phyloP scores from a whole-genome alignment of 2,888 invertebrate genomes.

The Strigamia maritima region DNA sequence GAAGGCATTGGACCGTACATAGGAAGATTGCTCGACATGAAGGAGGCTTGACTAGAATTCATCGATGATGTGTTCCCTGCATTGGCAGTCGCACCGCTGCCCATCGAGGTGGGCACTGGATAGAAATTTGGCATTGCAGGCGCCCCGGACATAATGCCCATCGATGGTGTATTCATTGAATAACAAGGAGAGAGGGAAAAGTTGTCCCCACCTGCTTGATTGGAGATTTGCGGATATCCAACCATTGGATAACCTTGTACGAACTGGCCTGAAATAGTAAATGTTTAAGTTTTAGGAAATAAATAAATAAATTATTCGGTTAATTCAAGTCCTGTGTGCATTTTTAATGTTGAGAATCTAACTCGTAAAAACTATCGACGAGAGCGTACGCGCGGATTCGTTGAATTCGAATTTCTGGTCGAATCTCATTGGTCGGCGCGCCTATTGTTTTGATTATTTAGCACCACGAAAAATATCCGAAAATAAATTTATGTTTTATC shows the following conservation, averaged over 20 bases:
- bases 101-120: neutral
- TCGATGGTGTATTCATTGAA: slow-evolving; percentile 19
- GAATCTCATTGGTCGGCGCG: too few relatives aligned
- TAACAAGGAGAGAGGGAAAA: slow-evolving; percentile 33
- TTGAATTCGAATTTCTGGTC: too few relatives aligned
- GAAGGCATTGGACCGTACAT: slow-evolving; percentile 37
- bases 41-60: slow-evolving; percentile 38
- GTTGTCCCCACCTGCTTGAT: slow-evolving; percentile 36
- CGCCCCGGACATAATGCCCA: slow-evolving; percentile 32
- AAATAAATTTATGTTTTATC: too few relatives aligned
- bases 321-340: too few relatives aligned
- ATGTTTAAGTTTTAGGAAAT: too few relatives aligned
- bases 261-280: slow-evolving; percentile 34
- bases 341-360: too few relatives aligned
- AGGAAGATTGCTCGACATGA: slow-evolving; percentile 24
- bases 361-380: too few relatives aligned
- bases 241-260: slow-evolving; percentile 35
- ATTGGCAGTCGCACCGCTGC: slow-evolving; percentile 17
- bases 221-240: slow-evolving; percentile 37
- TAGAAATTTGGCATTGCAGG: slow-evolving; percentile 36
- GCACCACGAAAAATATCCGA: too few relatives aligned
- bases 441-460: too few relatives aligned
- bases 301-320: too few relatives aligned
- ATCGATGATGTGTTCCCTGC: neutral
- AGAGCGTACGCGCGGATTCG: too few relatives aligned